Evolutionary conservation across 2,113 vertebrate genomes (phyloP).

Genomic region (Rutilus rutilus): DNA sequence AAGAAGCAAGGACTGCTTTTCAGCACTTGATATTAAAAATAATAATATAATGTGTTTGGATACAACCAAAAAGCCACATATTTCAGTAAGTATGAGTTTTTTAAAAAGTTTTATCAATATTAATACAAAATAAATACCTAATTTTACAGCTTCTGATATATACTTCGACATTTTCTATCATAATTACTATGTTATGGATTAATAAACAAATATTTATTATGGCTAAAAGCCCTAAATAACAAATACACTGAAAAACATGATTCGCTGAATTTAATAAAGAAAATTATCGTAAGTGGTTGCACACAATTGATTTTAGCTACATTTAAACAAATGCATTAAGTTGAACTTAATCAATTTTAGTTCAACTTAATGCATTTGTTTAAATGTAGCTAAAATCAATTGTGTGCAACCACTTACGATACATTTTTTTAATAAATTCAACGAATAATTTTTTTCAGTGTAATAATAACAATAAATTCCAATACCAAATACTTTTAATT

Average conservation of each 20-base stretch:
- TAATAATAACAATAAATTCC: background rate
- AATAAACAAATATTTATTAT: background rate
- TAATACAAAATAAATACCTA: too few relatives aligned
- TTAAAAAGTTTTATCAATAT: background rate
- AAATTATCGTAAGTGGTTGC: too few relatives aligned
- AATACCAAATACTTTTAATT: too few relatives aligned
- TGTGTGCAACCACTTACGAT: too few relatives aligned
- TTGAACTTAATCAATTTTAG: too few relatives aligned
- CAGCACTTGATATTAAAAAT: slow-evolving; percentile 82
- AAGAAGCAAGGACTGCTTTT: slow-evolving; percentile 74
- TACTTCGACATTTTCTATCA: background rate
- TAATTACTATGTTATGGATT: background rate
- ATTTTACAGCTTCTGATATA: background rate
- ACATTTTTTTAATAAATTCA: too few relatives aligned
- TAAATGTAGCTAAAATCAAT: too few relatives aligned
- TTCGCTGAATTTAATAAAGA: too few relatives aligned
- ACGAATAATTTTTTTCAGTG: too few relatives aligned
- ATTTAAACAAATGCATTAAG: too few relatives aligned
- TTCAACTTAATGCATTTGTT: too few relatives aligned
- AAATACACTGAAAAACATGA: background rate
- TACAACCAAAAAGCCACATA: slow-evolving; percentile 73
- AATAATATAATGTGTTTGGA: slow-evolving; percentile 83
- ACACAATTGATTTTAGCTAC: too few relatives aligned
- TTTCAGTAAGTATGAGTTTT: slow-evolving; percentile 81
- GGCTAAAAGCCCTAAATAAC: background rate